Base-by-base conservation (phyloP, 2,888 invertebrate genomes). In the Coenonympha arcania region DNA sequence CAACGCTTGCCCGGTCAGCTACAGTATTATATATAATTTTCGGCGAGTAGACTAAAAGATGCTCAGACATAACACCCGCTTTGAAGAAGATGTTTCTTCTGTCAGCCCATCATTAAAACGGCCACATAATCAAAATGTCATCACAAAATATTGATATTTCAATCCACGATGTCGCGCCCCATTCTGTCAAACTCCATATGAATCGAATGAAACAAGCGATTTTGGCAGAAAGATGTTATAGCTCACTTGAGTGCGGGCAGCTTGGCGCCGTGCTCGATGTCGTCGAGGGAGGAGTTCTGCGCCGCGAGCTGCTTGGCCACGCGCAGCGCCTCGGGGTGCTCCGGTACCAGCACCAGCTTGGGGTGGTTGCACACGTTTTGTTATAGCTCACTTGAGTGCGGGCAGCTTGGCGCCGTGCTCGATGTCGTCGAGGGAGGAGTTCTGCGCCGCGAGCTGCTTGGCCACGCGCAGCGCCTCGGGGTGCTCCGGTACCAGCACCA, bases 311-410 rank as follows among this genome's bases (percentile, higher is more conserved):
- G 87, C 6, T 69, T 73, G 13, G 85, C 83, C 39, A 95, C 89
- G 48, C 87, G 83, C 30, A 74, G 64, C 62, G 90, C 93, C 68
- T 95, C 92, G 0, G 97, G 96, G 88, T 98, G 97, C 51, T 92
- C 90, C 16, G 89, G 76, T 16, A 90, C 92, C 54, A 98, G 86
- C 33, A 98, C 98, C 65, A 99, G 87, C 76, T 97, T 96, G 0
- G 99, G 99, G 87, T 99, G 99, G 84, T 99, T 99, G 81, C 98
- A 98, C 52, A 99, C 97, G 81, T 98, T 95, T 70, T n/a, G n/a
- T n/a, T n/a, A n/a, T n/a, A n/a, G n/a, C 13, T 36, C 13, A 95
- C 93, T 95, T 97, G 48, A 99, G 88, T 0, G 98, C 99, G 1
- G 95, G 95, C 57, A 99, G 87, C 82, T 99, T 99, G 6, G 98